Percentiles rank a stretch among this genome's conserved stretches.
Conservation (phyloP, 2,888 invertebrate species). For the Heliconius cydno region DNA sequence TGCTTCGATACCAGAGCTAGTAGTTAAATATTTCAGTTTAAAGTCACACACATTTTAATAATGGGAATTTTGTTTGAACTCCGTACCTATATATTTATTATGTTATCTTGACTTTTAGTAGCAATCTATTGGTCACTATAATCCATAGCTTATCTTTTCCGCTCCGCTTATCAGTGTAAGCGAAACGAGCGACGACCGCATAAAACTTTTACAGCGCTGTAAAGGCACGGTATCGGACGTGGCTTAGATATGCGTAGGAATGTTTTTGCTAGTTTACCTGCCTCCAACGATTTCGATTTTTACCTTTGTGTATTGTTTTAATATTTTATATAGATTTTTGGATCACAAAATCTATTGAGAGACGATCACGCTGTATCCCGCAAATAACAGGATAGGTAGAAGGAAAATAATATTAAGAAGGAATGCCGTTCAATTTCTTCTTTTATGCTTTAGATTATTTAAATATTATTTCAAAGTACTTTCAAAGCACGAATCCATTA, state of each 20-base stretch:
- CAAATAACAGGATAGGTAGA: neutral
- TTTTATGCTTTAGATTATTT: neutral
- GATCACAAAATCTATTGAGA: neutral
- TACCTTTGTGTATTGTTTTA: neutral
- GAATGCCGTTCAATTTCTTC: too few species aligned
- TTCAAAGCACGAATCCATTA: neutral
- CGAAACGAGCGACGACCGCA: conserved; percentile 1
- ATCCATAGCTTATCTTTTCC: neutral
- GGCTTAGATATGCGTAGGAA: neutral
- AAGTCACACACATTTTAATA: too few species aligned
- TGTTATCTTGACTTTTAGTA: neutral
- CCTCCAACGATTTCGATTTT: neutral
- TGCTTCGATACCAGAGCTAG: too few species aligned
- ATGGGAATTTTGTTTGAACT: too few species aligned
- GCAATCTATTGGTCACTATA: neutral
- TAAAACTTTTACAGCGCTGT: conserved; percentile 35
- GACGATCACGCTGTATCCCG: neutral
- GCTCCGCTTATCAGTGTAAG: conserved; percentile 3
- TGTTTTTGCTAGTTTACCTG: neutral
- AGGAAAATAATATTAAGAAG: too few species aligned
- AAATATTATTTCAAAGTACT: neutral
- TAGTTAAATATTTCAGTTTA: too few species aligned
- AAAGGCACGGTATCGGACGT: conserved; percentile 9
- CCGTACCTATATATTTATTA: neutral
- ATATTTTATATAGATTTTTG: neutral